phyloP scores from a whole-genome alignment of 2,888 invertebrate species.

The Ommatoiulus sabulosus region DNA sequence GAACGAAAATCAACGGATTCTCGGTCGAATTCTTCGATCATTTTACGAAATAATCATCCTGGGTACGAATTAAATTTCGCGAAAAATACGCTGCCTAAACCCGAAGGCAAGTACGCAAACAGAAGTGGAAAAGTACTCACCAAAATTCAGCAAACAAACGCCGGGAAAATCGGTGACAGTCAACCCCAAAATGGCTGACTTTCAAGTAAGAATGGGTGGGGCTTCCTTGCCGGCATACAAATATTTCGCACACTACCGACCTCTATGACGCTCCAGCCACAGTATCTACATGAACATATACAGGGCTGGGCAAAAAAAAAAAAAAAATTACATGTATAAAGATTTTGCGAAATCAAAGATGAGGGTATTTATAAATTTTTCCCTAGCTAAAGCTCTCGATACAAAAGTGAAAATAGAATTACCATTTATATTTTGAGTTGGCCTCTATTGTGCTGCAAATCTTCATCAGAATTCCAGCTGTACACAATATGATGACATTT shows the following conservation, averaged over 20 bases:
- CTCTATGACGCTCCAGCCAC: conserved; percentile 3
- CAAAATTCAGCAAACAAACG: not conserved
- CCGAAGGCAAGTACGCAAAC: not conserved
- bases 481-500: too few species aligned
- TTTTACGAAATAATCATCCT: not conserved
- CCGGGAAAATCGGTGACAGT: conserved; percentile 39
- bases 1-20: not conserved
- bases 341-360: too few species aligned
- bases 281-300: not conserved
- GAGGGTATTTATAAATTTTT: too few species aligned
- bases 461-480: too few species aligned
- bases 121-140: not conserved
- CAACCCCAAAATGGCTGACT: conserved; percentile 43
- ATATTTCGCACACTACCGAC: not conserved
- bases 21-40: too few species aligned
- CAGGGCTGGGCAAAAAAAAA: not conserved
- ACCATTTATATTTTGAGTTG: too few species aligned
- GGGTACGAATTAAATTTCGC: not conserved
- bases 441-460: too few species aligned
- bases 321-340: too few species aligned
- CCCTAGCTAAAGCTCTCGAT: too few species aligned
- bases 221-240: not conserved
- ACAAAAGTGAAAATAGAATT: too few species aligned
- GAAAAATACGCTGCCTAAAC: too few species aligned
- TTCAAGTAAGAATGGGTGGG: conserved; percentile 32